A percentile compares a stretch with the other conserved stretches of the same genome.
Conservation (phyloP, 2,888 invertebrate species). For the Gastracanthus pulcherrimus region DNA sequence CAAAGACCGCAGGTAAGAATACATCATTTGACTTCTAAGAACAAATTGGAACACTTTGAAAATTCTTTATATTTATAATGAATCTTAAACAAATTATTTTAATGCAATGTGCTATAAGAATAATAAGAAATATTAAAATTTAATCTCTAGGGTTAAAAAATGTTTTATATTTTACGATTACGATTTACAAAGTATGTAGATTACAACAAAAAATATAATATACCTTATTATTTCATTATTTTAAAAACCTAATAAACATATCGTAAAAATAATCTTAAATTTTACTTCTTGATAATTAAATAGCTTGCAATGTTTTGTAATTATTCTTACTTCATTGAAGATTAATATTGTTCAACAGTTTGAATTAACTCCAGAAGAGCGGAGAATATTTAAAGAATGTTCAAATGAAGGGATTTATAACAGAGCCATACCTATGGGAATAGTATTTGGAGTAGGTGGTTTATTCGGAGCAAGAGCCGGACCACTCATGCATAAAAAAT, state of each 20-base stretch:
- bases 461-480: conserved; percentile 31
- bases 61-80: not conserved
- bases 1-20: not conserved
- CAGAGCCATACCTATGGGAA: conserved; percentile 53
- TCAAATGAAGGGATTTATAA: conserved; percentile 47
- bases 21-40: too few relatives aligned
- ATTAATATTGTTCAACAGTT: not conserved
- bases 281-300: not conserved
- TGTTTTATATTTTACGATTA: too few relatives aligned
- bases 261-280: not conserved
- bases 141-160: too few relatives aligned
- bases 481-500: not conserved
- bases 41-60: too few relatives aligned
- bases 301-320: not conserved
- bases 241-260: not conserved
- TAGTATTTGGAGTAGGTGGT: conserved; percentile 33
- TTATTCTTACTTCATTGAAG: not conserved
- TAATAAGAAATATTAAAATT: too few relatives aligned
- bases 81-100: too few relatives aligned
- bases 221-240: not conserved
- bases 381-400: conserved; percentile 52
- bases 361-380: conserved; percentile 57
- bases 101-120: too few relatives aligned
- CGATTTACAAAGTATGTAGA: too few relatives aligned
- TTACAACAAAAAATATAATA: too few relatives aligned